Evolutionary conservation across 2,797 vertebrate genomes (phyloP).

Genomic region (Syncerus caffer): DNA sequence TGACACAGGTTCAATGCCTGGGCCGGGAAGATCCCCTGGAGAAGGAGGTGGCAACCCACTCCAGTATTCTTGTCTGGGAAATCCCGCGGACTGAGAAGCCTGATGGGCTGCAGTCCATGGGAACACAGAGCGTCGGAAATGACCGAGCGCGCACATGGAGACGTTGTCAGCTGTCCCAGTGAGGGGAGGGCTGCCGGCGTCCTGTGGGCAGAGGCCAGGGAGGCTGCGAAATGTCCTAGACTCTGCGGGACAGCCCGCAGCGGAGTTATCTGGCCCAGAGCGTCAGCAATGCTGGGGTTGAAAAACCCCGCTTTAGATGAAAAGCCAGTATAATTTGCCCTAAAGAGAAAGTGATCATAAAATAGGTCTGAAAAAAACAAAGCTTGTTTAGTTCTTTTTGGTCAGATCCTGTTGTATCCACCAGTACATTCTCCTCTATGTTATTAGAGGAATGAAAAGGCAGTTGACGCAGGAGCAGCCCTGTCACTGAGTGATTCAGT

Average conservation of each 20-base stretch:
- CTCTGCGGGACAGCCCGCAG: not conserved
- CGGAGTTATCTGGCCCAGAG: not conserved
- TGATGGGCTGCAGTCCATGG: not conserved
- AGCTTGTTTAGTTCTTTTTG: not conserved
- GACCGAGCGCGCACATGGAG: rapidly evolving
- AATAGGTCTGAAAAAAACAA: not conserved
- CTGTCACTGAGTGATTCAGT: not conserved
- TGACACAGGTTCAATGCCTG: not conserved
- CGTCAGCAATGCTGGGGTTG: not conserved
- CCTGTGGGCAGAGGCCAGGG: not conserved
- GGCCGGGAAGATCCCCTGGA: not conserved
- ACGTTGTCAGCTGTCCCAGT: not conserved
- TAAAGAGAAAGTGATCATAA: not conserved
- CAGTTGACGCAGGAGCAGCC: not conserved
- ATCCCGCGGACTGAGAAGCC: not conserved
- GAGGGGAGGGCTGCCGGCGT: not conserved
- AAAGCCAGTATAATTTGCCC: not conserved
- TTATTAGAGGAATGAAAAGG: not conserved
- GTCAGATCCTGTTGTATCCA: not conserved
- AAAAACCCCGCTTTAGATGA: not conserved
- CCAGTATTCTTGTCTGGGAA: not conserved
- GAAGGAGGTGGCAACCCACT: not conserved
- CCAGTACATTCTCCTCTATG: not conserved
- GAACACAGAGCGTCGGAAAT: rapidly evolving
- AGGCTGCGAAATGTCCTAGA: no score